Base-by-base conservation (phyloP, 1,140 invertebrate genomes). In the Dinothrombium tinctorium region DNA sequence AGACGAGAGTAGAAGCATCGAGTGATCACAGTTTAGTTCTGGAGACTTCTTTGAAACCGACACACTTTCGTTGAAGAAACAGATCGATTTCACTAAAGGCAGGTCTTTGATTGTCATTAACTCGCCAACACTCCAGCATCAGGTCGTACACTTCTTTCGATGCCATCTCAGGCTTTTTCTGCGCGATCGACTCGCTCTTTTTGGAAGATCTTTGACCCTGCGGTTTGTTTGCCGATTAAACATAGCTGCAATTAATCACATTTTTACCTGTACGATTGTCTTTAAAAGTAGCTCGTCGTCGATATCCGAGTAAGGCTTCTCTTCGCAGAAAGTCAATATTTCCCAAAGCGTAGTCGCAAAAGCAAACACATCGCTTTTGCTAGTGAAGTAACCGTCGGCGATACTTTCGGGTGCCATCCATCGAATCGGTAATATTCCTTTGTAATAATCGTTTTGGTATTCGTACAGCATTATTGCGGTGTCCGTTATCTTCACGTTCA, bases 341-440 rank as follows among this genome's bases (percentile, higher is more conserved):
- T 94, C 84, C 83, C 83, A 92, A 19, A 90, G 56, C 8, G 90
- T 58, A 33, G 92, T 74, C 29, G 84, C 86, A 60, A 81, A 90
- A 12, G 81, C 81, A 84, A 84, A 92, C 21, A 96, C 84, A 61
- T 98, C 92, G 51, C 80, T 87, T 60, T 92, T 79, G 14, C 78
- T 77, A 3, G 89, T 94, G 55, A 94, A 96, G 19, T 90, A 69
- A 52, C 86, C 71, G 47, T 86, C 77, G 53, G 87, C 90, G 5
- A 98, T 60, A 0, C 89, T 84, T 59, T 98, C 92, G 0, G 89
- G 87, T 0, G 92, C 87, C 92, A 98, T 98, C 92, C 92, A 98
- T 62, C 95, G 94, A 3, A 98, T 81, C 3, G 89, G 89, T 42
- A 95, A 58, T 87, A 89, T 86, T 49, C 89, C 86, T 42, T 86